phyloP scores from a whole-genome alignment of 2,888 invertebrate genomes.

The Eupithecia insigniata region DNA sequence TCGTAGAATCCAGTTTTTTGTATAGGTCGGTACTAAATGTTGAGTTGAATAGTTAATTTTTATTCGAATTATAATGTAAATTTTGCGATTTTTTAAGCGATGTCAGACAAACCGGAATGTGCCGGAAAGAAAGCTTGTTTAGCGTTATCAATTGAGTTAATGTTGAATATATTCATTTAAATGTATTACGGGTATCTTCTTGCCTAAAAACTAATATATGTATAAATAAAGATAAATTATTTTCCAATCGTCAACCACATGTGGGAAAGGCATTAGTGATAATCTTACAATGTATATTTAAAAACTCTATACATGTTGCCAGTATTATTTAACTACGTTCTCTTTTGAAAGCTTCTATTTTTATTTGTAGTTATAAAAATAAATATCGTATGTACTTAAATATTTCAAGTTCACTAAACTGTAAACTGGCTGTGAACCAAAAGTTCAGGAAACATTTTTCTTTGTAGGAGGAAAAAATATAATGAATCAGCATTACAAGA shows the following conservation, averaged over 20 bases:
- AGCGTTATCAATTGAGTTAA: conserved; percentile 9
- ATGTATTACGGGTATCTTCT: neutral
- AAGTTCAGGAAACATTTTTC: neutral
- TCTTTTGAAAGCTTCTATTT: neutral
- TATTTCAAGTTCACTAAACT: conserved; percentile 7
- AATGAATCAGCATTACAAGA: neutral
- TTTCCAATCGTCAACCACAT: neutral
- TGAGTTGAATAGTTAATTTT: neutral
- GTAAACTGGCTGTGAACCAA: conserved; percentile 12
- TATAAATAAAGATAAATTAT: too few species aligned
- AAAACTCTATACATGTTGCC: neutral
- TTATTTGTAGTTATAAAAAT: neutral
- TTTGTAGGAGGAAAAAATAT: neutral
- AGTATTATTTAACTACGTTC: neutral
- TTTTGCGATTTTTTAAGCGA: neutral
- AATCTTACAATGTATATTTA: neutral
- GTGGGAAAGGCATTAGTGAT: neutral
- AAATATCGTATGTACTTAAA: neutral
- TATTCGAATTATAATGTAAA: neutral
- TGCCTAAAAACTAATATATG: neutral
- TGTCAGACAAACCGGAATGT: conserved; percentile 6
- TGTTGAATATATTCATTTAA: neutral
- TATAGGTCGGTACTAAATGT: neutral
- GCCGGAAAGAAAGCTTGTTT: conserved; percentile 9
- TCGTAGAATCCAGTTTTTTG: neutral